phyloP scores from a whole-genome alignment of 2,113 vertebrate genomes.

The Brienomyrus longianalis region DNA sequence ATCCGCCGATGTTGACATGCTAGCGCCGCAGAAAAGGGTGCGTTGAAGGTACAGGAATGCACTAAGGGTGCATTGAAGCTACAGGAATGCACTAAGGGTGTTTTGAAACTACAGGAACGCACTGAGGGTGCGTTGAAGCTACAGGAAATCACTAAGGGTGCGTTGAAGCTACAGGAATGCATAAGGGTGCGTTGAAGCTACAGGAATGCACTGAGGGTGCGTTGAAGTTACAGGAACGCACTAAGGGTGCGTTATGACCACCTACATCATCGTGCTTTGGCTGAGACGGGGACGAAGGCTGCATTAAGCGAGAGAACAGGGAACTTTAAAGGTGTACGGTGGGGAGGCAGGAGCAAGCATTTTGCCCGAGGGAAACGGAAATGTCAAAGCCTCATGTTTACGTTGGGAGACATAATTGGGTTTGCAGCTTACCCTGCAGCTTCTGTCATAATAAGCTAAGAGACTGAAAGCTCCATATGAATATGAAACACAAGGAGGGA shows the following conservation, averaged over 20 bases:
- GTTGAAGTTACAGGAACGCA: too few species aligned
- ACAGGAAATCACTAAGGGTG: too few species aligned
- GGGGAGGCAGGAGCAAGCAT: background rate
- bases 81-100: too few species aligned
- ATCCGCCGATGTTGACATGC: background rate
- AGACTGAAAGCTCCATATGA: background rate
- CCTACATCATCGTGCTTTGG: background rate
- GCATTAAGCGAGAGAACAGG: background rate
- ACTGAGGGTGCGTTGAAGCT: too few species aligned
- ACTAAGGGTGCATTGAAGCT: too few species aligned
- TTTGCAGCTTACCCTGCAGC: background rate
- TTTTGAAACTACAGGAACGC: too few species aligned
- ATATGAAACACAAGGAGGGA: background rate
- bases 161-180: too few species aligned
- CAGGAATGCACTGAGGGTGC: too few species aligned
- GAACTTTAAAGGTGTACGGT: background rate
- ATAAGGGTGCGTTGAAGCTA: too few species aligned
- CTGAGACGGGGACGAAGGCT: background rate
- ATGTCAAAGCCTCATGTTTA: constrained; percentile 3
- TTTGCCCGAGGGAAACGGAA: background rate
- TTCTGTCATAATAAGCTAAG: constrained; percentile 6
- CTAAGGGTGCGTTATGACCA: background rate
- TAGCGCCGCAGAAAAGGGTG: background rate
- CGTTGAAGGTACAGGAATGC: background rate
- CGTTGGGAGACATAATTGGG: constrained; percentile 12